Base-by-base conservation (phyloP, 1,140 invertebrate genomes). In the Monomorium pharaonis region DNA sequence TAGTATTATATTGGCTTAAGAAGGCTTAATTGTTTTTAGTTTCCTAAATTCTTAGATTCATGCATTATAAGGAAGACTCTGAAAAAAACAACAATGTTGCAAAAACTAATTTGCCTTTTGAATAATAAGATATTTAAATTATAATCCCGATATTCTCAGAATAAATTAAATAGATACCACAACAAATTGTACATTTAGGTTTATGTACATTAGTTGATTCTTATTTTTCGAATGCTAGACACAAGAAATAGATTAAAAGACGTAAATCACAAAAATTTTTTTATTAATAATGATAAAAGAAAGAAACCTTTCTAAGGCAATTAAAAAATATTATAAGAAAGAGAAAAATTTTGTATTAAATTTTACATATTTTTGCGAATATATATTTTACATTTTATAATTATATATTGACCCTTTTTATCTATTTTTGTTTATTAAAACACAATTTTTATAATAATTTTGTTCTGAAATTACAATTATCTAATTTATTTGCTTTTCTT, bases 71-170 rank as follows among this genome's bases (percentile, higher is more conserved):
- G 37, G 3, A 74, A 74, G 3, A 56, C 51, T 37, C 54, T 56
- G 30, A 51, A 74, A 74, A 3, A 74, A 1, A 2, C 51, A 74
- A 74, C 12, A 74, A 42, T 37, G 2, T 54, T 54, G 14, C 49
- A 9, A 75, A 37, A 75, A 54, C 14, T 75, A 75, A 74, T 74
- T 74, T 75, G 49, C 21, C 30, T 75, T 75, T 54, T 9, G 37
- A 58, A 75, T 58, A 75, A 58, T 37, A 33, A 72, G 27, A 58
- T 51, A 51, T 65, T 37, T 14, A 42, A 75, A 75, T 24, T 24
- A 14, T 51, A 56, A 75, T 75, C 9, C 21, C 3, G n/a, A n/a
- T 0, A 5, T 58, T 75, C 51, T 42, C 30, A 58, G 9, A 58
- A 42, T 58, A 6, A 74, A 56, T 56, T 74, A 37, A 56, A 14